Percentiles rank a stretch among this genome's conserved stretches.
Conservation (phyloP, 2,113 vertebrate species). For the Phodopus roborovskii region DNA sequence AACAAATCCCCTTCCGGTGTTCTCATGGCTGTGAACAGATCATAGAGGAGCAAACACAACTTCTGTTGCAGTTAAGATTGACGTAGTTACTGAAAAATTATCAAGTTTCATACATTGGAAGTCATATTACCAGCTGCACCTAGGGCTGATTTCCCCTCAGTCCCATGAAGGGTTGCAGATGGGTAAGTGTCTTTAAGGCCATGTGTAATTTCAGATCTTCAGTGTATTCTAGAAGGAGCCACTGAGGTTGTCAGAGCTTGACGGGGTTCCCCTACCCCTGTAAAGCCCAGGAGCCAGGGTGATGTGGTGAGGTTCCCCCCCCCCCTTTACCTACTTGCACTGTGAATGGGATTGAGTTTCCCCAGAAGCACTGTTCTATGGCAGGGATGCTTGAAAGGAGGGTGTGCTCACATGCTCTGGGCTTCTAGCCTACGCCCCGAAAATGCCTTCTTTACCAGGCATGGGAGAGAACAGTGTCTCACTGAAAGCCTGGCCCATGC, state of each 20-base stretch:
- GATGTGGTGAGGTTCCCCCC: no score
- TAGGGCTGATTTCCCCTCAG: neutral
- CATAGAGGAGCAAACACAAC: neutral
- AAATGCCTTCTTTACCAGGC: fast-evolving
- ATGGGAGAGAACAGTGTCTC: fast-evolving
- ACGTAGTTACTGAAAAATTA: neutral
- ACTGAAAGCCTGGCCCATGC: neutral
- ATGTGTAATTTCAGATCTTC: neutral
- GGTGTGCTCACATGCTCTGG: no score
- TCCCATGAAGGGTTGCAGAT: neutral
- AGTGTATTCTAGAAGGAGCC: neutral
- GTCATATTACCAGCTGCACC: neutral
- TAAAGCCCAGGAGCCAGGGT: neutral
- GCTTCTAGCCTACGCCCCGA: neutral
- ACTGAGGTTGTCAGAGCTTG: fast-evolving
- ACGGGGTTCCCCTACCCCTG: fast-evolving
- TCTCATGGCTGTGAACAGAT: neutral
- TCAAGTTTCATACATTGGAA: neutral
- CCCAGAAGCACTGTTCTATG: fast-evolving
- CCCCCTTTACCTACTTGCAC: fast-evolving
- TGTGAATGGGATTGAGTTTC: neutral
- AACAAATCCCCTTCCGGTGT: neutral
- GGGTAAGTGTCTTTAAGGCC: neutral
- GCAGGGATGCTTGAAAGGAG: neutral
- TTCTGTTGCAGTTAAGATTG: neutral